Base-by-base conservation (phyloP, 1,140 invertebrate species). In the Heliconius melpomene region DNA sequence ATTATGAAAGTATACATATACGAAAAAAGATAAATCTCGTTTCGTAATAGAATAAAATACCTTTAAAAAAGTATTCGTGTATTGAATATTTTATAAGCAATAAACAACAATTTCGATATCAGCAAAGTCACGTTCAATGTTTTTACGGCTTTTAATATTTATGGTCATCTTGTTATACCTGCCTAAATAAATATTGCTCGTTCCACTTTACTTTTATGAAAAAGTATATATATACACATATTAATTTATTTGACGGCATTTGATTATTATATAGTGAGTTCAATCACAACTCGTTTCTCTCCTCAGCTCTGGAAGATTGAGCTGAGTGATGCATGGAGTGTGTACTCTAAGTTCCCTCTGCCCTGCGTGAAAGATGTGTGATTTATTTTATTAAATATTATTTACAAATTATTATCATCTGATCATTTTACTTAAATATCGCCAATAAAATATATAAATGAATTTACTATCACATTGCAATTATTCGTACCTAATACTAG, bases 141-240 rank as follows among this genome's bases (percentile, higher is more conserved):
- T 40, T 66, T 75, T 71, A 75, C 23, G 29, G 60, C 50, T 70
- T 60, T 79, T 75, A 75, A 75, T 79, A 79, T 75, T 79, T 79
- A 79, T 79, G 36, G 72, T 57, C n/a, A 40, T 52, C 73, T 75
- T 75, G 60, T 70, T 50, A 66, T 26, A 72, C 78, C 23, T 70
- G 23, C 38, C 72, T 26, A 74, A 74, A 38, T 6, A 74, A 66
- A 66, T 16, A 66, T 66, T 66, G 26, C 26, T 29, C 11, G 23
- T 26, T 50, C 16, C 3, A 26, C 72, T 46, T 74, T 50, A 74
- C 38, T 50, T 46, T 74, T 52, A 52, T 52, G 18, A 20, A 52
- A 52, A 52, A 52, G 16, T 52, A 52, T 52, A 6, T 52, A 18
- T 29, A 29, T 7, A 20, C 1, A 52, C 13, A 5, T 46, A 1